Percentiles rank a stretch among this genome's conserved stretches.
phyloP scores from a whole-genome alignment of 64 coral and sea anemone species.

The Montipora cactus region DNA sequence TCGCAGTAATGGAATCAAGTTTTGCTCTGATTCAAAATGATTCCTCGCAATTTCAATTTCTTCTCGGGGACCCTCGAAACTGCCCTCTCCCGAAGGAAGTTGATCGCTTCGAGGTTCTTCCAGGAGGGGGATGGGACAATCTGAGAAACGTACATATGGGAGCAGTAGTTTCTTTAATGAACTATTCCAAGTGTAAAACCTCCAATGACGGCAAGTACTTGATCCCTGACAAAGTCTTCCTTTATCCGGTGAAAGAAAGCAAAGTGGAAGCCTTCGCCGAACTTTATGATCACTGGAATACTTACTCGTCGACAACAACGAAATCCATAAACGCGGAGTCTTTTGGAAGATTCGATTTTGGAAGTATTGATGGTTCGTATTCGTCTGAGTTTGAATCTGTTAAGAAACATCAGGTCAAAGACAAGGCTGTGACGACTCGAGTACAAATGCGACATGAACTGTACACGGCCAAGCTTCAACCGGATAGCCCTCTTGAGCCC shows the following conservation, averaged over 20 bases:
- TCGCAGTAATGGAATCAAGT: neutral
- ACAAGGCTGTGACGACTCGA: conserved; percentile 89
- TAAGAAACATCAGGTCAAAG: conserved; percentile 92
- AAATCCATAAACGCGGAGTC: conserved; percentile 74
- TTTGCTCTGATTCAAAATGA: neutral
- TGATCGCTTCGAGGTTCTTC: conserved; percentile 86
- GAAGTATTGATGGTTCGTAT: conserved; percentile 71
- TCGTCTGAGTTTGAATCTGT: conserved; percentile 77
- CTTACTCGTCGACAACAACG: conserved; percentile 81
- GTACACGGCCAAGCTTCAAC: conserved; percentile 75
- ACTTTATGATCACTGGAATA: conserved; percentile 85
- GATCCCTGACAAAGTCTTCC: conserved; percentile 71
- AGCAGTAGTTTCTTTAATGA: conserved; percentile 61
- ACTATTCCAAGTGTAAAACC: conserved; percentile 84
- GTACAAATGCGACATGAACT: conserved; percentile 79
- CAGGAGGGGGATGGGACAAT: conserved; percentile 94
- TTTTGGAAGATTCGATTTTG: neutral
- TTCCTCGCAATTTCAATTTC: neutral
- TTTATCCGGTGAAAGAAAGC: conserved; percentile 83
- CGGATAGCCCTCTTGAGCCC: conserved; percentile 79
- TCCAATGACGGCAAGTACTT: conserved; percentile 90
- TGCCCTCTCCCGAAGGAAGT: conserved; percentile 48
- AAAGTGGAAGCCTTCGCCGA: conserved; percentile 71
- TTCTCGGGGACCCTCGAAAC: conserved; percentile 78
- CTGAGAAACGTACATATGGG: conserved; percentile 88